These are phyloP conservation scores for Drosophila insularis DNA, from an alignment of 1,140 invertebrate genomes.

Conservation along the genomic window DNA sequence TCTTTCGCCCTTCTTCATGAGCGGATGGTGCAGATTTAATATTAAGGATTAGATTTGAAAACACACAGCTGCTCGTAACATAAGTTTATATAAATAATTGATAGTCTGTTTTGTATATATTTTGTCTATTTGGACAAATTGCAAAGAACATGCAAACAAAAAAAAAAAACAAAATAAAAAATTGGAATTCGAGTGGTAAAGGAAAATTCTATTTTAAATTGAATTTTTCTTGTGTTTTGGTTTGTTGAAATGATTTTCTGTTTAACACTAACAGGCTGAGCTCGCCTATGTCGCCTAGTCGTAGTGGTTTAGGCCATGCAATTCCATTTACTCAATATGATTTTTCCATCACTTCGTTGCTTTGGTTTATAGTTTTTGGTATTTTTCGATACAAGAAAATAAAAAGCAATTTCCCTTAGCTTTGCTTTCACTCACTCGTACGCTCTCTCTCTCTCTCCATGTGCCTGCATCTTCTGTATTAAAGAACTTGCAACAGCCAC, in stretches of 20 bases:
- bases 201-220: conserved; percentile 32
- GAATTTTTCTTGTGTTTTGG: conserved; percentile 36
- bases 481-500: conserved; percentile 39
- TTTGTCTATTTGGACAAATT: background rate
- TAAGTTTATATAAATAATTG: conserved; percentile 11
- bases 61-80: conserved; percentile 45
- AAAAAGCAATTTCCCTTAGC: conserved; percentile 7
- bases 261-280: conserved; percentile 20
- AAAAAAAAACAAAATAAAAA: background rate
- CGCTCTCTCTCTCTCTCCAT: background rate
- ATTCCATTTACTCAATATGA: conserved; percentile 27
- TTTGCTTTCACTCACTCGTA: background rate
- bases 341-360: conserved; percentile 22
- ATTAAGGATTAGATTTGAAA: conserved; percentile 62
- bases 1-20: background rate
- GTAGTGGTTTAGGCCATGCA: conserved; percentile 42
- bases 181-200: background rate
- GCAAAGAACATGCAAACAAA: background rate
- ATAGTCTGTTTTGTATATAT: background rate
- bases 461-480: conserved; percentile 61
- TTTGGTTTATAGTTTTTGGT: conserved; percentile 46
- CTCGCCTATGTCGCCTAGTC: background rate
- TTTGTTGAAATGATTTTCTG: conserved; percentile 27
- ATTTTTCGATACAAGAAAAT: conserved; percentile 3
- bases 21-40: conserved; percentile 60